Evolutionary conservation across 2,113 vertebrate species (phyloP).

Genomic region (Leucosticte australis): DNA sequence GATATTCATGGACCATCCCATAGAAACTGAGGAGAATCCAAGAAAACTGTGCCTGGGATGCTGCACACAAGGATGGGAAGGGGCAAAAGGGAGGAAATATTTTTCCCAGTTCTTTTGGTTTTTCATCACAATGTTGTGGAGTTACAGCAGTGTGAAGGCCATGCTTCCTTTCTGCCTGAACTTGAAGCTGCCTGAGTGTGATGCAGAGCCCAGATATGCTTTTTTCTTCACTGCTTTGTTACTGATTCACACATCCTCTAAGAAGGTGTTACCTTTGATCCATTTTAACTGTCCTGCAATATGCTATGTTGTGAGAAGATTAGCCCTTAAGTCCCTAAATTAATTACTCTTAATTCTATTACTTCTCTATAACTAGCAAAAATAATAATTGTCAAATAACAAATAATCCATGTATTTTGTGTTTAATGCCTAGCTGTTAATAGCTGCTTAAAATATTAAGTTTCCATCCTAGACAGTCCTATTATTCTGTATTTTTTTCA

Average conservation of each 20-base stretch:
- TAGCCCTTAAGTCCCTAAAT: neutral
- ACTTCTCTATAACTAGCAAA: neutral
- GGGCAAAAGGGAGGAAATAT: neutral
- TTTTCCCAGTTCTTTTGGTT: neutral
- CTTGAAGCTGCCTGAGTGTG: neutral
- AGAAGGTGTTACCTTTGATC: neutral
- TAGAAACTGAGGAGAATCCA: neutral
- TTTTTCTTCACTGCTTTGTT: neutral
- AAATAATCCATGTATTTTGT: conserved; percentile 7
- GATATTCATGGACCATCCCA: neutral
- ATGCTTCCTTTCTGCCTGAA: neutral
- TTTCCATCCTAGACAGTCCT: neutral
- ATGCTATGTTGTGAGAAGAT: neutral
- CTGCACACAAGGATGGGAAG: neutral
- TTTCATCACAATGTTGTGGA: neutral
- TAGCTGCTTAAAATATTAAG: conserved; percentile 41
- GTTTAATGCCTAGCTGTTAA: neutral
- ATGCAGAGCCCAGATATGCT: neutral
- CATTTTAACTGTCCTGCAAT: neutral
- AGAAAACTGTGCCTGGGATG: neutral
- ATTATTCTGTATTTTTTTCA: neutral
- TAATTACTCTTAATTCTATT: conserved; percentile 29
- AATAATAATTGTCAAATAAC: neutral
- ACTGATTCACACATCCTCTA: neutral
- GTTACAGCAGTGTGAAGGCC: neutral